Conservation (phyloP, 2,797 vertebrate species). For the Thaleichthys pacificus region DNA sequence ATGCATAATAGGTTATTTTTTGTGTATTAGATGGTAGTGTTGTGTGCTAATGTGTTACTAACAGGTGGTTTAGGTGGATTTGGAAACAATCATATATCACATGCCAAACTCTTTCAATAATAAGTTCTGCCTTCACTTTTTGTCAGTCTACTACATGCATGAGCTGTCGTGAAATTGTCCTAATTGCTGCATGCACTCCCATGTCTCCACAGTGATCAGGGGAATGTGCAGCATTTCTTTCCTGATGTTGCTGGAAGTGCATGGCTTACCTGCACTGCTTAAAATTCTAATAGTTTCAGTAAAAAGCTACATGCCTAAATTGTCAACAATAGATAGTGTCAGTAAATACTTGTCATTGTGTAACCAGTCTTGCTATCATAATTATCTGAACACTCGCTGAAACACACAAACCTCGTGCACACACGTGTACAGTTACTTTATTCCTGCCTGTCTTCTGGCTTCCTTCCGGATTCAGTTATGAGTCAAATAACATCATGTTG, state of each 20-base stretch:
- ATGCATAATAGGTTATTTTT: conserved; percentile 11
- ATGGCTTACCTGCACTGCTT: conserved; percentile 4
- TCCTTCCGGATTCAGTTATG: conserved; percentile 27
- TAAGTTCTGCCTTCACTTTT: neutral
- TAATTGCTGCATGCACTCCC: neutral
- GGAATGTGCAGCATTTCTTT: neutral
- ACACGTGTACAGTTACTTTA: conserved; percentile 19
- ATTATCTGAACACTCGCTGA: neutral
- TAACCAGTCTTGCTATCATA: neutral
- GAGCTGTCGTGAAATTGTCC: neutral
- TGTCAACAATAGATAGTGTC: neutral
- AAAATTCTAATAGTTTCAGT: neutral
- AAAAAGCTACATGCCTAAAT: neutral
- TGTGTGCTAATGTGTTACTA: neutral
- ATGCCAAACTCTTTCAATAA: neutral
- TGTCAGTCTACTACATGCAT: neutral
- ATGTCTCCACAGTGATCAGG: neutral
- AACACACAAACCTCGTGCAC: conserved; percentile 8
- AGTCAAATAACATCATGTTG: conserved; percentile 55
- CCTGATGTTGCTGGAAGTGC: conserved; percentile 2
- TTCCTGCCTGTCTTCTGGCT: conserved; percentile 30
- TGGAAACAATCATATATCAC: neutral
- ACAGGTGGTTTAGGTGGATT: neutral
- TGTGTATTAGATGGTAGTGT: neutral
- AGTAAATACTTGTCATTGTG: neutral